Evolutionary conservation across 2,888 invertebrate genomes (phyloP).

Genomic region (Epinotia bilunana): DNA sequence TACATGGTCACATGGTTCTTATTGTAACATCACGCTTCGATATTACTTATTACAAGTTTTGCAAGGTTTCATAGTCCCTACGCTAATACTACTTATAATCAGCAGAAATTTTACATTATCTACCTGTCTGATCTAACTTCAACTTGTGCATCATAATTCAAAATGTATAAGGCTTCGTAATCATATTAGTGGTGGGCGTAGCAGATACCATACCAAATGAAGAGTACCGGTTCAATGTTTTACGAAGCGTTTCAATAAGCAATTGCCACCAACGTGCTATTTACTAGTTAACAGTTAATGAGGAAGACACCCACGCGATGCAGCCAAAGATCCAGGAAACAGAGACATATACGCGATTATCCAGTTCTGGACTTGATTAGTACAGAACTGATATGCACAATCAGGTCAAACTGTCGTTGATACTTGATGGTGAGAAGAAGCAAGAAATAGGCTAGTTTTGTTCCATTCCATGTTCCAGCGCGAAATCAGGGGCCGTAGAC

Average conservation of each 20-base stretch:
- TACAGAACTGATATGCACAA: slow-evolving; percentile 12
- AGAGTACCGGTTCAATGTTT: slow-evolving; percentile 21
- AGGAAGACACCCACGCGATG: slow-evolving; percentile 73
- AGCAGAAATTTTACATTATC: neutral
- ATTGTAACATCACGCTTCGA: neutral
- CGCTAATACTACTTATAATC: neutral
- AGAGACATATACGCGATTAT: slow-evolving; percentile 45
- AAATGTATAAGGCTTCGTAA: neutral
- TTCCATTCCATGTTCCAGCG: too few relatives aligned
- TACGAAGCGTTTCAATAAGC: slow-evolving; percentile 33
- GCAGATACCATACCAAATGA: slow-evolving; percentile 9
- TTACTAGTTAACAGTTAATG: slow-evolving; percentile 61
- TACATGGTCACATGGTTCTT: neutral
- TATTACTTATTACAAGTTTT: neutral
- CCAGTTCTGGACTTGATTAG: slow-evolving; percentile 10
- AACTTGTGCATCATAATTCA: neutral
- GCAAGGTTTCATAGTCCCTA: neutral
- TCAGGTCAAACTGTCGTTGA: neutral
- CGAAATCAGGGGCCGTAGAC: too few relatives aligned
- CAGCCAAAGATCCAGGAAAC: slow-evolving; percentile 61
- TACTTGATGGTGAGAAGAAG: neutral
- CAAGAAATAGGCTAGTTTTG: too few relatives aligned
- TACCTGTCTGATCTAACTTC: neutral
- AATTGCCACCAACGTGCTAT: slow-evolving; percentile 52
- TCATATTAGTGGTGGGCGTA: neutral